Percentiles rank a stretch among this genome's conserved stretches.
phyloP scores from a whole-genome alignment of 2,113 vertebrate species.

The Phaethon lepturus region DNA sequence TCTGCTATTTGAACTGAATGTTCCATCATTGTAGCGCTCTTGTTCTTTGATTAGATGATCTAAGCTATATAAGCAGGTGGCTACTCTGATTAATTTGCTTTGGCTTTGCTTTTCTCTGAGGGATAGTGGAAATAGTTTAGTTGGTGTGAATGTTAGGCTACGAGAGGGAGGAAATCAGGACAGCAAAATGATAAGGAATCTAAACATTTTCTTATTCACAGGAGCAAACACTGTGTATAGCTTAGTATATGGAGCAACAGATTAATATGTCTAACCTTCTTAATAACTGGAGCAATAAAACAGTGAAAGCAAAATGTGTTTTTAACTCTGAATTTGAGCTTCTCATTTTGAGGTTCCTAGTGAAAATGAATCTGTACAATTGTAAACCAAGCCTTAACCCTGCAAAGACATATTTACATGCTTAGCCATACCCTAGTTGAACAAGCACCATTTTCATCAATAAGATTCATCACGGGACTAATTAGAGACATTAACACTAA shows the following conservation, averaged over 20 bases:
- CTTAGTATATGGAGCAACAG: neutral
- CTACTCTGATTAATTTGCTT: constrained; percentile 1
- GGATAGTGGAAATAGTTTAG: neutral
- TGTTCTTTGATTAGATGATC: neutral
- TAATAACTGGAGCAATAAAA: neutral
- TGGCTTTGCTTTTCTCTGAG: neutral
- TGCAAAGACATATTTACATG: neutral
- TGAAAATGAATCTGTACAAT: neutral
- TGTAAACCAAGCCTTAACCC: neutral
- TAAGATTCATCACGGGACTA: constrained; percentile 35
- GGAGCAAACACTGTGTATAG: neutral
- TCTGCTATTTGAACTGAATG: neutral
- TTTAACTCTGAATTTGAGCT: neutral
- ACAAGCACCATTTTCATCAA: constrained; percentile 11
- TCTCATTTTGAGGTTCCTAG: neutral
- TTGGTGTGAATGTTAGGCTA: neutral
- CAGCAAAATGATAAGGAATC: neutral
- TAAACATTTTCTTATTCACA: neutral
- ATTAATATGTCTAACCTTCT: neutral
- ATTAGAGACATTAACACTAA: constrained; percentile 48
- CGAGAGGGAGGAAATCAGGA: neutral
- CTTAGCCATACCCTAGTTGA: neutral
- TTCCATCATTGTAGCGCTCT: neutral
- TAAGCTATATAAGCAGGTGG: neutral
- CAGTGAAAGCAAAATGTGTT: neutral